These are phyloP conservation scores for Glareola pratincola DNA, from an alignment of 2,113 vertebrate genomes.

Conservation along the genomic window DNA sequence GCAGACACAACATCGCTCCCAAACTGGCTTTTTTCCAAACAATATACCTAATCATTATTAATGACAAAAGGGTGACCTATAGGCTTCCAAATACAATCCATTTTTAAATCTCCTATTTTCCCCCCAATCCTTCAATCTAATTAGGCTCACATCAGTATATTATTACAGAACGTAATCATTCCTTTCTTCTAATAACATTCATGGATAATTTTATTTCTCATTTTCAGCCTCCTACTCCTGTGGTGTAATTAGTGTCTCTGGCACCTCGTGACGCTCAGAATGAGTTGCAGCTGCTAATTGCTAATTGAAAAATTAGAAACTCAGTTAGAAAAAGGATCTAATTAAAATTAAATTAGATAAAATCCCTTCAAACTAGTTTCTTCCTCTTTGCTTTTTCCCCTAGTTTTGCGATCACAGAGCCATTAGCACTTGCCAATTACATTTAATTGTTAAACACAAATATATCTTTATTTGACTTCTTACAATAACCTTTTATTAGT, in stretches of 20 bases:
- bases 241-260: conserved; percentile 86
- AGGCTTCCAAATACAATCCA: conserved; percentile 53
- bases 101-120: conserved; percentile 65
- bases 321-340: conserved; percentile 94
- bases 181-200: conserved; percentile 84
- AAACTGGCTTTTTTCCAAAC: conserved; percentile 13
- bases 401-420: conserved; percentile 59
- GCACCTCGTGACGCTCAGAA: conserved; percentile 84
- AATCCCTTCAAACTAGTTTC: conserved; percentile 83
- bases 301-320: conserved; percentile 99
- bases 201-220: conserved; percentile 83
- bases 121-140: conserved; percentile 81
- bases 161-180: conserved; percentile 83
- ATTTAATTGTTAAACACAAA: conserved; percentile 66
- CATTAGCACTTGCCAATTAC: conserved; percentile 70
- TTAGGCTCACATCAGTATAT: conserved; percentile 82
- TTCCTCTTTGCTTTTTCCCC: conserved; percentile 73
- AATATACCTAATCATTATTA: conserved; percentile 15
- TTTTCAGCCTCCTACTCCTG: conserved; percentile 80
- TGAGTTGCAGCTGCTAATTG: conserved; percentile 91
- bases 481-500: conserved; percentile 31
- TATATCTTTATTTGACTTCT: conserved; percentile 41
- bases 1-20: not conserved
- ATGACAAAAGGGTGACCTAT: conserved; percentile 67
- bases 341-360: conserved; percentile 95